Evolutionary conservation across 2,888 invertebrate species (phyloP).

Genomic region (Coleophora flavipennella): DNA sequence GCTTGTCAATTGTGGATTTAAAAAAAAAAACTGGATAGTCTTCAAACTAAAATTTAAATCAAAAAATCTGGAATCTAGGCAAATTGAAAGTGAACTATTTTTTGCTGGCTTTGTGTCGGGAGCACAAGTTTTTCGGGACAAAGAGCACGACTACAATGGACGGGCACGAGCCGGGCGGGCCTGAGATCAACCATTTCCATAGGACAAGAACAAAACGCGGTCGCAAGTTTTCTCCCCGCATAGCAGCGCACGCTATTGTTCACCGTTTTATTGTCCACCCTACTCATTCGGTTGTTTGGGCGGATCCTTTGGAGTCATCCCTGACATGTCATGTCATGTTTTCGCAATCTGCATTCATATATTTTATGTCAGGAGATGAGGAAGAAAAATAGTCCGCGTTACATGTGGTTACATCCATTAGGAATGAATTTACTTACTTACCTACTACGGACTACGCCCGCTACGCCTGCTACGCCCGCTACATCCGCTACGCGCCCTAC

Average conservation of each 20-base stretch:
- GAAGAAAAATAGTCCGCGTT: too few species aligned
- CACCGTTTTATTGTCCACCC: slow-evolving; percentile 5
- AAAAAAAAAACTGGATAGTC: too few species aligned
- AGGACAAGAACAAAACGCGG: slow-evolving; percentile 43
- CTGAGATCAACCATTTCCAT: slow-evolving; percentile 40
- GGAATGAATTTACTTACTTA: too few species aligned
- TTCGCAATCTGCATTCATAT: slow-evolving; percentile 9
- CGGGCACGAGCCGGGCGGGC: slow-evolving; percentile 28
- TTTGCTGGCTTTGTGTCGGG: slow-evolving; percentile 19
- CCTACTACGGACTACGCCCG: too few species aligned
- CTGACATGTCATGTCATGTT: slow-evolving; percentile 14
- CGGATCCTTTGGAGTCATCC: not conserved
- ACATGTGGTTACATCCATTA: too few species aligned
- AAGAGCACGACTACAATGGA: slow-evolving; percentile 24
- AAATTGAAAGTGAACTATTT: slow-evolving; percentile 17
- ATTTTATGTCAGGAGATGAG: too few species aligned
- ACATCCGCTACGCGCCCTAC: too few species aligned
- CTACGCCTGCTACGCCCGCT: too few species aligned
- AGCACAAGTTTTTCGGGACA: slow-evolving; percentile 30
- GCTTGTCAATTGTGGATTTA: too few species aligned
- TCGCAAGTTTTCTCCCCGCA: slow-evolving; percentile 26
- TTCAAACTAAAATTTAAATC: too few species aligned
- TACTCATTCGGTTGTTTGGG: slow-evolving; percentile 2
- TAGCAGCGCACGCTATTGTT: slow-evolving; percentile 13
- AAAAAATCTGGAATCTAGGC: too few species aligned